Percentiles rank a stretch among this genome's conserved stretches.
These are phyloP conservation scores for Cossypha heuglini DNA, from an alignment of 2,797 vertebrate genomes.

Conservation along the genomic window DNA sequence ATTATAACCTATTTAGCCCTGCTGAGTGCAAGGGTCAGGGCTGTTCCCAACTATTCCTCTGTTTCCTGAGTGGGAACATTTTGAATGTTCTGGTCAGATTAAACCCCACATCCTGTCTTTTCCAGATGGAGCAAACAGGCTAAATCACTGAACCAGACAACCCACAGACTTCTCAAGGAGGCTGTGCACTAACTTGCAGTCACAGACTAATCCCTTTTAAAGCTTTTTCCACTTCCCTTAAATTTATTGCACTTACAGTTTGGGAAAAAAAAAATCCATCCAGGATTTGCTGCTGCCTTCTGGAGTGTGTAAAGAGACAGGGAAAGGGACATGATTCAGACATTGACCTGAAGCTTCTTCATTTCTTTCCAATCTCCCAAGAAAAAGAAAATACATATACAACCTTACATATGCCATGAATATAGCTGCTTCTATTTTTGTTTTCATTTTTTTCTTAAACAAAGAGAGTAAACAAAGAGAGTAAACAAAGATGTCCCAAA, in stretches of 20 bases:
- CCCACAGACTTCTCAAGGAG: neutral
- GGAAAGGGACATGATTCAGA: neutral
- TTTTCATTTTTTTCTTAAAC: neutral
- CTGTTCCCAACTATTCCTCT: neutral
- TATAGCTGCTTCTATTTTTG: neutral
- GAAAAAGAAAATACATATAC: neutral
- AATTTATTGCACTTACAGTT: neutral
- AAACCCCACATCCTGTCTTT: neutral
- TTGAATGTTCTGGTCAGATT: neutral
- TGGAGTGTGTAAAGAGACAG: neutral
- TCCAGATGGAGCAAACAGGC: neutral
- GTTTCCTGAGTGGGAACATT: neutral
- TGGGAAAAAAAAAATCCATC: neutral
- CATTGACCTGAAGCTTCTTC: neutral
- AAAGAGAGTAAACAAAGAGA: neutral
- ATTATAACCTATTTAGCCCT: neutral
- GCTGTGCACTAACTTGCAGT: neutral
- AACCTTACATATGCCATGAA: neutral
- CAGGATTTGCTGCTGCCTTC: neutral
- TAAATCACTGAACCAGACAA: neutral
- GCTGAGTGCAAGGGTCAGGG: neutral
- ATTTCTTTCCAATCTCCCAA: neutral
- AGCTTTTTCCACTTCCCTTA: neutral
- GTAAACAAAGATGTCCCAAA: neutral
- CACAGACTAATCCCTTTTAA: neutral